phyloP scores from a whole-genome alignment of 2,797 vertebrate genomes.

The Pangasius mekongensis region DNA sequence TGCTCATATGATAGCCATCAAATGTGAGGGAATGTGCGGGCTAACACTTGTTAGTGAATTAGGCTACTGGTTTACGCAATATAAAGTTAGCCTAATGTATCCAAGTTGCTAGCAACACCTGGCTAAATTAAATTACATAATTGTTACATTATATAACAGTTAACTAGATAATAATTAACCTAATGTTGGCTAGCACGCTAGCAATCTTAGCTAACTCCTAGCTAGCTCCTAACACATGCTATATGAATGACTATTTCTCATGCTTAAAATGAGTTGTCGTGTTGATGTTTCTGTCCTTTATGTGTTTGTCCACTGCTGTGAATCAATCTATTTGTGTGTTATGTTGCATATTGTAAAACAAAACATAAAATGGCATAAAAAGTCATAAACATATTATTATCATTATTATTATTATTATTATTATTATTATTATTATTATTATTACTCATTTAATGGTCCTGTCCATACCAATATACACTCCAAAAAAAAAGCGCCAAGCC shows the following conservation, averaged over 20 bases:
- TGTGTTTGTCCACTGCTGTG: not conserved
- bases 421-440: not conserved
- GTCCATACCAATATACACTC: not conserved
- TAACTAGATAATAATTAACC: not conserved
- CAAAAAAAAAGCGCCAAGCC: no score
- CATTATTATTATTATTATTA: not conserved
- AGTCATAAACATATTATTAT: not conserved
- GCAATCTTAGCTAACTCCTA: not conserved
- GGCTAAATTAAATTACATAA: not conserved
- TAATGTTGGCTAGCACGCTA: not conserved
- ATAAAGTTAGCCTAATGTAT: not conserved
- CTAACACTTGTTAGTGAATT: not conserved
- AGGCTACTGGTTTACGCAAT: not conserved
- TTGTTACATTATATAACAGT: not conserved
- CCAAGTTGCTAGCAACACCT: not conserved
- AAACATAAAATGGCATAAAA: not conserved
- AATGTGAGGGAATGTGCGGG: not conserved
- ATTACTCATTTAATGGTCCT: not conserved
- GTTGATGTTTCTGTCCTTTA: not conserved
- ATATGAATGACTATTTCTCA: not conserved
- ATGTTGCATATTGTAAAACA: conserved; percentile 1
- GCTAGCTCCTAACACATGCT: not conserved
- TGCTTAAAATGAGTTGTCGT: not conserved
- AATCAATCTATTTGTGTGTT: not conserved
- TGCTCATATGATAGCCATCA: not conserved